Evolutionary conservation across 2,113 vertebrate species (phyloP).

Genomic region (Proterorhinus semilunaris): DNA sequence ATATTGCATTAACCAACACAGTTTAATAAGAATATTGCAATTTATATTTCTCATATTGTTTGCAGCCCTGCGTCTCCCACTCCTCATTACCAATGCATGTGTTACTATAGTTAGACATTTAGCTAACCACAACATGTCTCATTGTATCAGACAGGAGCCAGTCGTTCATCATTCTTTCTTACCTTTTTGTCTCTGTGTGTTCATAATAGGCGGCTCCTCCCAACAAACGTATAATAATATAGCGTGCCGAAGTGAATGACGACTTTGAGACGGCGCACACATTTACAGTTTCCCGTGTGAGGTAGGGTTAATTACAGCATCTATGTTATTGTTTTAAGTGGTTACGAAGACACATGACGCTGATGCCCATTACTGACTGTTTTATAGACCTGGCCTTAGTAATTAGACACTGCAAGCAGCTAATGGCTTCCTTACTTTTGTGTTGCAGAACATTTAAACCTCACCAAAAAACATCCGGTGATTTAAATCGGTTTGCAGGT

Average conservation of each 20-base stretch:
- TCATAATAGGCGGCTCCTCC: slow-evolving; percentile 20
- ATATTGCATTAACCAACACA: too few relatives aligned
- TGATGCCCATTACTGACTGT: slow-evolving; percentile 46
- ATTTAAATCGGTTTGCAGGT: slow-evolving; percentile 41
- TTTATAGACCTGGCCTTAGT: slow-evolving; percentile 57
- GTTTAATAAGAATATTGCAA: too few relatives aligned
- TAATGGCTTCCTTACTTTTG: slow-evolving; percentile 74
- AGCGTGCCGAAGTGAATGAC: slow-evolving; percentile 26
- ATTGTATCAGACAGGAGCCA: not conserved
- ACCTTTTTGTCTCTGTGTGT: slow-evolving; percentile 16
- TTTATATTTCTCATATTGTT: too few relatives aligned
- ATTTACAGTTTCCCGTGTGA: slow-evolving; percentile 55
- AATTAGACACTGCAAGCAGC: slow-evolving; percentile 51
- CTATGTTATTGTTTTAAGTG: slow-evolving; percentile 28
- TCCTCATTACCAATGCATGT: not conserved
- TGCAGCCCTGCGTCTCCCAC: too few relatives aligned
- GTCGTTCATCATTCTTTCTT: not conserved
- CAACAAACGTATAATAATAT: slow-evolving; percentile 38
- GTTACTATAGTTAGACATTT: slow-evolving; percentile 25
- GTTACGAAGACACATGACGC: slow-evolving; percentile 21
- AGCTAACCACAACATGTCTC: not conserved
- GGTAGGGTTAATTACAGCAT: slow-evolving; percentile 58
- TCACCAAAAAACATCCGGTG: slow-evolving; percentile 49
- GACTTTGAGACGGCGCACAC: slow-evolving; percentile 28
- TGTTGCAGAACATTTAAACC: slow-evolving; percentile 43